phyloP scores from a whole-genome alignment of 2,888 invertebrate species.

The Drosophila prolongata region DNA sequence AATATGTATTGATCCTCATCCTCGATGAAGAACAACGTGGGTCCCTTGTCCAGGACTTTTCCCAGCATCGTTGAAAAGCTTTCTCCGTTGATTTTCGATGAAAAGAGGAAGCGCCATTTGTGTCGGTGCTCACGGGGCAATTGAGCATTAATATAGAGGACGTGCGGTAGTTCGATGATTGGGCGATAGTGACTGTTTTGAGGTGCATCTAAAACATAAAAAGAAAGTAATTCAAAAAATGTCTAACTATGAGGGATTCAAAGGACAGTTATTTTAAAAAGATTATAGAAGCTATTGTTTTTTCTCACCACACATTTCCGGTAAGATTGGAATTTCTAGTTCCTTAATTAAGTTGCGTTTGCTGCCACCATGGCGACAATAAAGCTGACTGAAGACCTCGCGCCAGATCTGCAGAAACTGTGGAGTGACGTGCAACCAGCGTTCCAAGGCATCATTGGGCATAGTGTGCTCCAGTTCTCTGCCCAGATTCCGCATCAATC shows the following conservation, averaged over 20 bases:
- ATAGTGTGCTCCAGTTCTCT: conserved; percentile 77
- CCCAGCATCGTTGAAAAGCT: conserved; percentile 93
- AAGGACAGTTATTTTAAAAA: too few relatives aligned
- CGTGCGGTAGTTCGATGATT: conserved; percentile 89
- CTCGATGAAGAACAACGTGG: conserved; percentile 93
- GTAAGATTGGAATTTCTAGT: conserved; percentile 61
- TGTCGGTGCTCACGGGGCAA: conserved; percentile 90
- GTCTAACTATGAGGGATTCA: too few relatives aligned
- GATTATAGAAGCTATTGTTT: too few relatives aligned
- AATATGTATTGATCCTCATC: conserved; percentile 93
- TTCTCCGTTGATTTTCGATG: conserved; percentile 94
- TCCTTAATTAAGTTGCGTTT: conserved; percentile 61
- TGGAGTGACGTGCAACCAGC: conserved; percentile 85
- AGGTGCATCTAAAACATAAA: conserved; percentile 86
- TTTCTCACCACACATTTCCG: conserved; percentile 61
- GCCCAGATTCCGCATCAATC: conserved; percentile 84
- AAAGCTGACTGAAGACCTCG: conserved; percentile 86
- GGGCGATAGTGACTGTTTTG: conserved; percentile 91
- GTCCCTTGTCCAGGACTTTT: conserved; percentile 91
- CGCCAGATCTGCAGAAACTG: conserved; percentile 86
- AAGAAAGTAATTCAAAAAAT: neutral
- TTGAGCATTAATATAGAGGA: conserved; percentile 92
- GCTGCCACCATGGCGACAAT: conserved; percentile 76
- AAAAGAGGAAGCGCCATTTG: conserved; percentile 95
- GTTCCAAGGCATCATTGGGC: conserved; percentile 75